Evolutionary conservation across 1,140 invertebrate species (phyloP).

Genomic region (Hermatobates lingyangjiaoensis): DNA sequence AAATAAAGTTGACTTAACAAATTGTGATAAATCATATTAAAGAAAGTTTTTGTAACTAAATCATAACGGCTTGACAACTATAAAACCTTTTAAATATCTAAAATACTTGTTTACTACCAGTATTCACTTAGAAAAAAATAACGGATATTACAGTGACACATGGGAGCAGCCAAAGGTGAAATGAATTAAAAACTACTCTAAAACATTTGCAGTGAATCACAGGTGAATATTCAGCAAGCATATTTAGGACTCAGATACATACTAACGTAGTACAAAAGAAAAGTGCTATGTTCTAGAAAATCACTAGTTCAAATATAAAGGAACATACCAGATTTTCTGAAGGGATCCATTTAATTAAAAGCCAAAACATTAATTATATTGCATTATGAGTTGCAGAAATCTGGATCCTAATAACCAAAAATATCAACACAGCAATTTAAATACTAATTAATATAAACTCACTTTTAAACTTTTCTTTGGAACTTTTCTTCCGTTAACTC

Average conservation of each 20-base stretch:
- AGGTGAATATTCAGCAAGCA: too few species aligned
- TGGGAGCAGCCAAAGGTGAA: neutral
- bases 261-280: too few species aligned
- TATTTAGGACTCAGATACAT: too few species aligned
- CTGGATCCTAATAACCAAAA: slow-evolving; percentile 8
- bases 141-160: neutral
- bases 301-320: too few species aligned
- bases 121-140: neutral
- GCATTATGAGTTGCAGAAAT: neutral
- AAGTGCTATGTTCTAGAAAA: too few species aligned
- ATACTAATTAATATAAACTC: slow-evolving; percentile 15
- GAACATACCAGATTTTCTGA: too few species aligned
- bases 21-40: too few species aligned
- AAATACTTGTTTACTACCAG: neutral
- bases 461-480: slow-evolving; percentile 39
- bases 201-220: too few species aligned
- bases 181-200: neutral
- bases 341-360: neutral
- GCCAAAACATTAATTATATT: neutral
- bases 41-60: too few species aligned
- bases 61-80: neutral
- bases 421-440: neutral
- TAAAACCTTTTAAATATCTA: neutral
- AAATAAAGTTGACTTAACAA: neutral
- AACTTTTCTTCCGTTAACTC: slow-evolving; percentile 42